A percentile compares a stretch with the other conserved stretches of the same genome.
Evolutionary conservation across 2,113 vertebrate genomes (phyloP).

Genomic region (Oncorhynchus keta): DNA sequence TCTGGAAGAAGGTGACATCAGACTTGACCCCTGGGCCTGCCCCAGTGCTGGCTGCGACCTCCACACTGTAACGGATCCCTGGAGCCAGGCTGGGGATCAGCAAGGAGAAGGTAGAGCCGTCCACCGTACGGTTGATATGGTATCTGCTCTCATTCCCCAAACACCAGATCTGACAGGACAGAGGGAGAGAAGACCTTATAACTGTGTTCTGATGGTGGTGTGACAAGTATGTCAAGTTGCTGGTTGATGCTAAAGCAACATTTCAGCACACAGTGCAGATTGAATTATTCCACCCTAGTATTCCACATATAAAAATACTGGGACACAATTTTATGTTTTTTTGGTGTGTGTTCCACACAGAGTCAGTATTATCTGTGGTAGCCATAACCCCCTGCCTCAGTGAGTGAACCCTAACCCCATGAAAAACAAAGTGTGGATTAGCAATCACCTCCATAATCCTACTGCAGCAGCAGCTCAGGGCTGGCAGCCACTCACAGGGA

Average conservation of each 20-base stretch:
- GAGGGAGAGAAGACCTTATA: conserved; percentile 13
- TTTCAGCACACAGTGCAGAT: conserved; percentile 26
- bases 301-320: conserved; percentile 28
- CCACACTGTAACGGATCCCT: conserved; percentile 90
- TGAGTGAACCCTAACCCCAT: conserved; percentile 34
- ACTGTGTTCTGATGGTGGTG: conserved; percentile 9
- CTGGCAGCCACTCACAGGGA: conserved; percentile 38
- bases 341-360: conserved; percentile 26
- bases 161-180: conserved; percentile 87
- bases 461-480: conserved; percentile 35
- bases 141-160: conserved; percentile 93
- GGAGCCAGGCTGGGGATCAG: conserved; percentile 88
- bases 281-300: conserved; percentile 36
- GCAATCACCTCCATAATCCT: conserved; percentile 51
- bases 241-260: conserved; percentile 4
- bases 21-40: conserved; percentile 93
- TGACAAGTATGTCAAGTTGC: conserved; percentile 16
- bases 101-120: conserved; percentile 86
- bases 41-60: conserved; percentile 91
- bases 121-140: conserved; percentile 94
- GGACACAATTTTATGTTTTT: conserved; percentile 32
- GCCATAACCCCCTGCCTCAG: conserved; percentile 51
- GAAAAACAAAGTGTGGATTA: conserved; percentile 54
- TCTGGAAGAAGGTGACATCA: conserved; percentile 86
- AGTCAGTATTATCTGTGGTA: conserved; percentile 44